Base-by-base conservation (phyloP, 2,888 invertebrate genomes). In the Zhuqinia jingwanae region DNA sequence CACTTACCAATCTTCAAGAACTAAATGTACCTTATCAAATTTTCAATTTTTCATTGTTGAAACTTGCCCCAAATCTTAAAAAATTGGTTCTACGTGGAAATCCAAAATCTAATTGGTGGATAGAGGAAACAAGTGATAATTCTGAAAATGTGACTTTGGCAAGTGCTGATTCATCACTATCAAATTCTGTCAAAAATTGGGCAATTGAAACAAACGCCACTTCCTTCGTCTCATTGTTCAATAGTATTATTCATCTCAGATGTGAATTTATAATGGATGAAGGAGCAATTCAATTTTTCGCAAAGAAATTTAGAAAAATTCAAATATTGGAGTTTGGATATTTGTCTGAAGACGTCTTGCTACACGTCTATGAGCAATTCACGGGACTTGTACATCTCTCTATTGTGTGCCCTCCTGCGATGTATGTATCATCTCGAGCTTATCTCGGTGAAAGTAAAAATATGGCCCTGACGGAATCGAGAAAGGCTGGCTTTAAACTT, bases 351-450 rank as follows among this genome's bases (percentile, higher is more conserved):
- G 80, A 80, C 53, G 80, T 80, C 11, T 13, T 80, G 42, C 70
- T 80, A 1, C n/a, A 56, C 2, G 80, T 80, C 1, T 80, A 80
- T 36, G 53, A 80, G 53, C 15, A 65, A 17, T 80, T 70, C 15
- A 53, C 68, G 6, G 22, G 56, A 15, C 17, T 80, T 15, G 13
- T 25, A 42, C 68, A 70, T 56, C 42, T 80, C 2, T 20, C 80
- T n/a, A 30, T 80, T 1, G 70, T 42, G 5, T 80, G 80, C 17
- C 70, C 80, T 13, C 70, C 80, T 42, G 68, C 70, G 0, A 25
- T 80, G 20, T 80, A 80, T 42, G 80, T 80, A 13, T 80, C 80
- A 8, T 80, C 80, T 3, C 42, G 80, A 70, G 80, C 80, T 70
- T 80, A 80, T 70, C 30, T 80, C 2, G 80, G 80, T 6, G 80